These are phyloP conservation scores for Drosophila quinaria DNA, from an alignment of 2,888 invertebrate species.

Conservation along the genomic window DNA sequence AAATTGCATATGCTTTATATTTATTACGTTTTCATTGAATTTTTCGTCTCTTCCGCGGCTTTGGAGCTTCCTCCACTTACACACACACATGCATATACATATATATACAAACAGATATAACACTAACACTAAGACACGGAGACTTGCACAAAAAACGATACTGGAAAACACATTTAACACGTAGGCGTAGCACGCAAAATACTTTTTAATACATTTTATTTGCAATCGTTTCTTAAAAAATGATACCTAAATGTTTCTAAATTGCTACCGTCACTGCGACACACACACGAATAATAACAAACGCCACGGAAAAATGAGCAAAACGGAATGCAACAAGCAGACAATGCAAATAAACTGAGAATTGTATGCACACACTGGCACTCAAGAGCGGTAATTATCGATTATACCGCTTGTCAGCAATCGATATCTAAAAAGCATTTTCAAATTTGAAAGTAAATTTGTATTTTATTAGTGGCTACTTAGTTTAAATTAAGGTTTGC, in stretches of 20 bases:
- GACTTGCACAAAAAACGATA: conserved; percentile 45
- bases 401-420: not conserved
- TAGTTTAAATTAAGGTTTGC: conserved; percentile 39
- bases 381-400: conserved; percentile 7
- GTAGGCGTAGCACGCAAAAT: conserved; percentile 43
- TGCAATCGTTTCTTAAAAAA: conserved; percentile 32
- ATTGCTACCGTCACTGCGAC: conserved; percentile 38
- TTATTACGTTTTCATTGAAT: conserved; percentile 54
- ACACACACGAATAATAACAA: conserved; percentile 63
- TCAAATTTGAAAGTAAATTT: conserved; percentile 1
- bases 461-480: not conserved
- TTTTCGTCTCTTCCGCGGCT: conserved; percentile 48
- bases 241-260: conserved; percentile 39
- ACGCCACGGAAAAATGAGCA: conserved; percentile 48
- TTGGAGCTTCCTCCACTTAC: conserved; percentile 60
- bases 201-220: conserved; percentile 55
- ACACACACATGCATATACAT: conserved; percentile 41
- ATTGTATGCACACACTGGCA: conserved; percentile 42
- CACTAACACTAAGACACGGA: conserved; percentile 40
- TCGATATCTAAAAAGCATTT: conserved; percentile 4
- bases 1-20: conserved; percentile 31
- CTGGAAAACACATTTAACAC: conserved; percentile 41
- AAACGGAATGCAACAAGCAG: conserved; percentile 72
- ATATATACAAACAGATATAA: conserved; percentile 40
- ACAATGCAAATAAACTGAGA: conserved; percentile 9